These are phyloP conservation scores for Scrobipalpa atriplicella DNA, from an alignment of 2,888 invertebrate species.

Conservation along the genomic window DNA sequence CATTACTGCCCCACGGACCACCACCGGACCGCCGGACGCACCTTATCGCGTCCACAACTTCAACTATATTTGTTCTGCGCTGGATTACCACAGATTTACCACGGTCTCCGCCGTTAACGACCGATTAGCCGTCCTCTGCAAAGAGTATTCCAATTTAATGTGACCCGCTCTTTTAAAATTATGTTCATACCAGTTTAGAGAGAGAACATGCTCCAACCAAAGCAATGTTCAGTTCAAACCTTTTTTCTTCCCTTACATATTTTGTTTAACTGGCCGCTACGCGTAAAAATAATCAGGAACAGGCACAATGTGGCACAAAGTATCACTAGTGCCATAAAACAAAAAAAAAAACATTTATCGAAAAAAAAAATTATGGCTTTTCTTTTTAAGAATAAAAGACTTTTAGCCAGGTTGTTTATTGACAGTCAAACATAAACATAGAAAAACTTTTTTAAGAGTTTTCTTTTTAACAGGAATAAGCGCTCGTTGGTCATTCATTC, in stretches of 20 bases:
- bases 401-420: no score
- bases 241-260: not conserved
- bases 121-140: slow-evolving; percentile 77
- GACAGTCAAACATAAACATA: no score
- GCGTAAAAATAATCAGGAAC: not conserved
- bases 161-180: slow-evolving; percentile 56
- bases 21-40: slow-evolving; percentile 59
- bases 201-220: not conserved
- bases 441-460: no score
- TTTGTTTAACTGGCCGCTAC: not conserved
- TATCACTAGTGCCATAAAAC: no score
- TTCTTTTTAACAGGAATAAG: no score
- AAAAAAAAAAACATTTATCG: no score
- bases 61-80: slow-evolving; percentile 79
- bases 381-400: no score
- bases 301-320: no score
- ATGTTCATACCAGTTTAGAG: not conserved
- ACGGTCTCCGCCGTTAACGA: slow-evolving; percentile 73
- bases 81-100: slow-evolving; percentile 80
- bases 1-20: slow-evolving; percentile 67
- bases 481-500: no score
- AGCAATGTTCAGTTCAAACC: not conserved
- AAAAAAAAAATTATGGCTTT: no score
- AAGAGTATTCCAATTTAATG: slow-evolving; percentile 74
- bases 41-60: slow-evolving; percentile 65